Conservation (phyloP, 2,888 invertebrate genomes). For the Melanostoma scalare region DNA sequence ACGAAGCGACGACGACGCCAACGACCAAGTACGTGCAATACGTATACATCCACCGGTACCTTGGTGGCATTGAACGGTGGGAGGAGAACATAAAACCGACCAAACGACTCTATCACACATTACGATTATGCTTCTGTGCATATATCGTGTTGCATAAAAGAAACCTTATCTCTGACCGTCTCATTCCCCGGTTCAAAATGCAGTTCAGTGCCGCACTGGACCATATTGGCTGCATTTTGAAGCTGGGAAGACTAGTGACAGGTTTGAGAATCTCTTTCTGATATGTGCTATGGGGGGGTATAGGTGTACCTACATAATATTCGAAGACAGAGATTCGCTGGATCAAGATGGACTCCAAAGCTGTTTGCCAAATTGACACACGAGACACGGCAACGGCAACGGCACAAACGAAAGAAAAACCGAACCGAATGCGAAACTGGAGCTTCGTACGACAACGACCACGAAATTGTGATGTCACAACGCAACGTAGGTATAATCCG, state of each 20-base stretch:
- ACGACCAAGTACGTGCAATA: slow-evolving; percentile 4
- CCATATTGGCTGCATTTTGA: slow-evolving; percentile 37
- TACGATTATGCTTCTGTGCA: slow-evolving; percentile 51
- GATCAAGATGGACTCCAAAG: slow-evolving; percentile 25
- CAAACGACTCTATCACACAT: slow-evolving; percentile 52
- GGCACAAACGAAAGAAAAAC: slow-evolving; percentile 12
- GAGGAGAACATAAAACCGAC: slow-evolving; percentile 51
- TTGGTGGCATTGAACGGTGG: slow-evolving; percentile 22
- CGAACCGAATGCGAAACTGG: slow-evolving; percentile 17
- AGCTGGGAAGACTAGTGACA: slow-evolving; percentile 13
- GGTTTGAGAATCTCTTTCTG: neutral
- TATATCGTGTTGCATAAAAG: slow-evolving; percentile 68
- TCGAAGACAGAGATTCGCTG: slow-evolving; percentile 23
- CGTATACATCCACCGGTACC: slow-evolving; percentile 49
- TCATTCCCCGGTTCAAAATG: slow-evolving; percentile 23
- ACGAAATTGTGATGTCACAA: slow-evolving; percentile 33
- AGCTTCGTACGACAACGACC: slow-evolving; percentile 5
- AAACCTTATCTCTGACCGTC: slow-evolving; percentile 51
- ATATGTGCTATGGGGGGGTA: neutral
- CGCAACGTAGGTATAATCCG: slow-evolving; percentile 4
- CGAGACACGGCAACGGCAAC: slow-evolving; percentile 2
- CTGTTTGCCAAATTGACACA: slow-evolving; percentile 43
- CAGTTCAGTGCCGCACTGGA: slow-evolving; percentile 38
- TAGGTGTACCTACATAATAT: slow-evolving; percentile 46
- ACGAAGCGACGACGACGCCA: too few species aligned